These are phyloP conservation scores for Chrysolophus pictus DNA, from an alignment of 2,797 vertebrate genomes.

Conservation along the genomic window DNA sequence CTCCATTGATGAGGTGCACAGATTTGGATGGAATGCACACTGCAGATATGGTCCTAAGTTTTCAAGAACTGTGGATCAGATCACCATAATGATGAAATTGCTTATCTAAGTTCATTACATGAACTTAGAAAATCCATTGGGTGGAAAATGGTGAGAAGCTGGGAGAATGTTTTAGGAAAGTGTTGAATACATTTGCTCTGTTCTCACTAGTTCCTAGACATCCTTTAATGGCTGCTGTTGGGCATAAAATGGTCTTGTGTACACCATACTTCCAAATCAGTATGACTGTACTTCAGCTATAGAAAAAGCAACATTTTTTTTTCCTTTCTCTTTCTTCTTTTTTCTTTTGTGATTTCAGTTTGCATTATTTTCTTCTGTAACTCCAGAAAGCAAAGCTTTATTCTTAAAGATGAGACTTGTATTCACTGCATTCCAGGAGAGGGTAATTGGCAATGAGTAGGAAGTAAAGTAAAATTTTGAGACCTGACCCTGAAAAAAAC, in stretches of 20 bases:
- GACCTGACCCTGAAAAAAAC: not conserved
- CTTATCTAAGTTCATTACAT: not conserved
- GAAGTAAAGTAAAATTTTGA: not conserved
- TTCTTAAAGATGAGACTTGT: not conserved
- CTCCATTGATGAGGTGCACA: not conserved
- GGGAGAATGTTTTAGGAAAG: not conserved
- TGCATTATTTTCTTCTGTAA: not conserved
- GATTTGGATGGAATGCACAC: not conserved
- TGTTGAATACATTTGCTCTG: not conserved
- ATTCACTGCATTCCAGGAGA: not conserved
- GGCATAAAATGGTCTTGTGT: not conserved
- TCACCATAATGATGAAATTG: not conserved
- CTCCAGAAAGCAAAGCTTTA: not conserved
- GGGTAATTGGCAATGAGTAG: not conserved
- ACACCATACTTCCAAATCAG: not conserved
- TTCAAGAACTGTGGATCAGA: not conserved
- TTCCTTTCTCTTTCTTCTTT: not conserved
- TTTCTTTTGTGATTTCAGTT: not conserved
- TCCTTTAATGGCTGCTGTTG: not conserved
- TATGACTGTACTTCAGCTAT: not conserved
- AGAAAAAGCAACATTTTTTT: not conserved
- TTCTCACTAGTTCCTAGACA: not conserved
- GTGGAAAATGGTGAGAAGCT: not conserved
- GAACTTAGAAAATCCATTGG: not conserved
- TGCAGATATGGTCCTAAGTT: rapidly evolving